Base-by-base conservation (phyloP, 2,113 vertebrate genomes). In the Spea bombifrons region DNA sequence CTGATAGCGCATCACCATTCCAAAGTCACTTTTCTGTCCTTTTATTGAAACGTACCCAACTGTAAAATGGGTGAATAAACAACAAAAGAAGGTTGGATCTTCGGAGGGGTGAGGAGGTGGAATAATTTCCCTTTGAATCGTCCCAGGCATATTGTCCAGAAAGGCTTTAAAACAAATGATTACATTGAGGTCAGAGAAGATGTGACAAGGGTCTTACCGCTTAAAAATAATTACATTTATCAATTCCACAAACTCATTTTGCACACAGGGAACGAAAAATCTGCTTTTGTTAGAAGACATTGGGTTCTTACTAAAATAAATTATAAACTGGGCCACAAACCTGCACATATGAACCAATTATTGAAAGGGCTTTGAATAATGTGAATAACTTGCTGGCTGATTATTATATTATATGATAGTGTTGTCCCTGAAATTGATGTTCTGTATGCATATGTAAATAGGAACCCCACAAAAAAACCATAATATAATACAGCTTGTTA, bases 31-130 rank as follows among this genome's bases (percentile, higher is more conserved):
- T 76, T 30, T 78, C 68, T 48, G 46, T 57, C 16, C 76, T 71
- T 78, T 78, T 78, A 69, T 78, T 78, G 48, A 78, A 78, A 71
- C 3, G 68, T 71, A 78, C 47, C 76, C 76, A 78, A 78, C 68
- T 78, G 76, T 71, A 78, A 78, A 78, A 78, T 78, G 68, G 68
- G 16, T 78, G 67, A 71, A 71, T 44, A 78, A 77, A 71, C 68
- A 78, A 78, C 76, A 78, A 78, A 78, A 53, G 68, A 71, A 69
- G 8, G 57, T 52, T 71, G 57, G 57, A 69, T 52, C 46, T 71
- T 53, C 57, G 52, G 68, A 78, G 57, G 17, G 71, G 76, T 43
- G 57, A 65, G 61, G 68, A 78, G 68, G 49, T 13, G 52, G 68
- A 78, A 71, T 59, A 61, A 77, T 71, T 78, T 78, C 53, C 59